phyloP scores from a whole-genome alignment of 1,140 invertebrate genomes.

The Drosophila teissieri region DNA sequence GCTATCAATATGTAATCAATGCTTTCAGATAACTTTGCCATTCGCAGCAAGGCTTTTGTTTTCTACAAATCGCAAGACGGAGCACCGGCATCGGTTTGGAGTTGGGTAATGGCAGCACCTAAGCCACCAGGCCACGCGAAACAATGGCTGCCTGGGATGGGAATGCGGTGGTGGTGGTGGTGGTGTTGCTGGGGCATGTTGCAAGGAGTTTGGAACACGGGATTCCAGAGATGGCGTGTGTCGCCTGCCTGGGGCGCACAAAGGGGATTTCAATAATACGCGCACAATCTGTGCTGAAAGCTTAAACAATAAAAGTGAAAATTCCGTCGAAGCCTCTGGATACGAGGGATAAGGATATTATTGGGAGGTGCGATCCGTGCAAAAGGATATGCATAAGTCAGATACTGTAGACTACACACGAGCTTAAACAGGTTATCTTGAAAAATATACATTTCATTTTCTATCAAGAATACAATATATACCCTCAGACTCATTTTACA shows the following conservation, averaged over 20 bases:
- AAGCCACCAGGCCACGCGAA: conserved; percentile 36
- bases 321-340: conserved; percentile 55
- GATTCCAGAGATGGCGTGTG: conserved; percentile 25
- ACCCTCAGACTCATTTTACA: no score
- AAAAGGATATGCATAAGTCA: neutral
- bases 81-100: conserved; percentile 11
- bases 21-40: conserved; percentile 76
- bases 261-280: conserved; percentile 80
- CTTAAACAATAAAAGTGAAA: conserved; percentile 82
- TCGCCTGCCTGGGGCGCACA: conserved; percentile 53
- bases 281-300: conserved; percentile 77
- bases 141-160: conserved; percentile 45
- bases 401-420: no score
- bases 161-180: neutral
- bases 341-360: conserved; percentile 59
- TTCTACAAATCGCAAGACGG: conserved; percentile 62
- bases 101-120: conserved; percentile 48
- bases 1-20: conserved; percentile 75
- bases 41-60: conserved; percentile 77
- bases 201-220: conserved; percentile 1
- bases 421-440: no score
- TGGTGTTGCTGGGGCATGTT: neutral
- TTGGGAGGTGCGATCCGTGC: conserved; percentile 24
- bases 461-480: no score
- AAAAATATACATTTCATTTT: no score